Percentiles rank a stretch among this genome's conserved stretches.
Evolutionary conservation across 2,888 invertebrate species (phyloP).

Genomic region (Thecocarcelia acutangulata): DNA sequence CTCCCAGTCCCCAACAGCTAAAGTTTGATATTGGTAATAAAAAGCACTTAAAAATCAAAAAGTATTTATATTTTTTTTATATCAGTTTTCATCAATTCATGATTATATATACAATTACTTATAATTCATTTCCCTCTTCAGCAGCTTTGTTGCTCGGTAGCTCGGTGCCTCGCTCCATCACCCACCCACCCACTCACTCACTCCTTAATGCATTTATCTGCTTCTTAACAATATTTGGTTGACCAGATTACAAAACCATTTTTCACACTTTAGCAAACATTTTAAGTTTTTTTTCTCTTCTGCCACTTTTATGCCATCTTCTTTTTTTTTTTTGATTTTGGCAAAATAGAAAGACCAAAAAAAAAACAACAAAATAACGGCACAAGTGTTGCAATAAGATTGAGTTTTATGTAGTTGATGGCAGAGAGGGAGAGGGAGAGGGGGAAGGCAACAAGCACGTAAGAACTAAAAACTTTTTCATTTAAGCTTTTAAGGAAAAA

Average conservation of each 20-base stretch:
- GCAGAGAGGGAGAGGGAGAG: background rate
- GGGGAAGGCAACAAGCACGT: background rate
- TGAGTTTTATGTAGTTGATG: background rate
- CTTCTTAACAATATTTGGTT: conserved; percentile 59
- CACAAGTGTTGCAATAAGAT: conserved; percentile 16
- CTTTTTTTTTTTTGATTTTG: conserved; percentile 12
- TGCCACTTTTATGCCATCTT: conserved; percentile 28
- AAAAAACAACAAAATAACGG: background rate
- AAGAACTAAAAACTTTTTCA: conserved; percentile 46
- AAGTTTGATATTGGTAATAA: background rate
- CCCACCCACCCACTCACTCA: background rate
- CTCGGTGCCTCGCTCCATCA: too few species aligned
- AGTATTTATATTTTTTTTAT: conserved; percentile 18
- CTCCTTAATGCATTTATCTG: conserved; percentile 61
- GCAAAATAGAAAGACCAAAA: background rate
- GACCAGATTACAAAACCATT: conserved; percentile 65
- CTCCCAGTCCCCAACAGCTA: background rate
- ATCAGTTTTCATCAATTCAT: conserved; percentile 19
- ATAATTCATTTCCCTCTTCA: conserved; percentile 17
- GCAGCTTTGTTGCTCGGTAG: too few species aligned
- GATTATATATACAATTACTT: conserved; percentile 13
- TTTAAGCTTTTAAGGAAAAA: conserved; percentile 55
- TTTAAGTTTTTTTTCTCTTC: conserved; percentile 32
- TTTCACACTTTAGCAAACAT: conserved; percentile 68
- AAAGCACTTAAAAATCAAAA: conserved; percentile 41